Percentiles rank a stretch among this genome's conserved stretches.
These are phyloP conservation scores for Hyles lineata DNA, from an alignment of 2,888 invertebrate genomes.

Conservation along the genomic window DNA sequence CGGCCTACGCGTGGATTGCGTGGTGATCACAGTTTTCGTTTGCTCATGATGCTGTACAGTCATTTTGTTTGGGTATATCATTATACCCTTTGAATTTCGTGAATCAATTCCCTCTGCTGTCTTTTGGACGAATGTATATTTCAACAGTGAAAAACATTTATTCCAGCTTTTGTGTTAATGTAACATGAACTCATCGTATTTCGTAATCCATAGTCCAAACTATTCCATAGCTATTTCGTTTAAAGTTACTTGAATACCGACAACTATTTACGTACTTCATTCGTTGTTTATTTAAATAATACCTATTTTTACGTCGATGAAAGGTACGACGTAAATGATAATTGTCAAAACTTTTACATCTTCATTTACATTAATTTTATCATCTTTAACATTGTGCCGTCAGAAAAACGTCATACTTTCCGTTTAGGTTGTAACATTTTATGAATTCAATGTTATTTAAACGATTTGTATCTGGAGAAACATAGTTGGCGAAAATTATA, in stretches of 20 bases:
- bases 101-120: conserved; percentile 47
- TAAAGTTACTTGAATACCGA: background rate
- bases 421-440: too few relatives aligned
- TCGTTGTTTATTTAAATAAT: too few relatives aligned
- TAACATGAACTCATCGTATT: background rate
- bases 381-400: too few relatives aligned
- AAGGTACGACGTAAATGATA: too few relatives aligned
- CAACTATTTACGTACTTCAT: background rate
- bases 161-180: background rate
- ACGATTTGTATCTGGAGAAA: too few relatives aligned
- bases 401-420: too few relatives aligned
- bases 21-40: conserved; percentile 77
- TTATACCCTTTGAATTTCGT: conserved; percentile 52
- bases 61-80: conserved; percentile 68
- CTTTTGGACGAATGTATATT: background rate
- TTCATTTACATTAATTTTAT: too few relatives aligned
- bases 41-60: conserved; percentile 61
- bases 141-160: background rate
- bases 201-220: too few relatives aligned
- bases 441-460: too few relatives aligned
- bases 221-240: background rate
- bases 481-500: too few relatives aligned
- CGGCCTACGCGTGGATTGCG: conserved; percentile 72
- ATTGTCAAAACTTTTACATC: too few relatives aligned
- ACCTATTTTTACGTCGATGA: too few relatives aligned